These are phyloP conservation scores for Oreonectes daqikongensis DNA, from an alignment of 2,797 vertebrate genomes.

Conservation along the genomic window DNA sequence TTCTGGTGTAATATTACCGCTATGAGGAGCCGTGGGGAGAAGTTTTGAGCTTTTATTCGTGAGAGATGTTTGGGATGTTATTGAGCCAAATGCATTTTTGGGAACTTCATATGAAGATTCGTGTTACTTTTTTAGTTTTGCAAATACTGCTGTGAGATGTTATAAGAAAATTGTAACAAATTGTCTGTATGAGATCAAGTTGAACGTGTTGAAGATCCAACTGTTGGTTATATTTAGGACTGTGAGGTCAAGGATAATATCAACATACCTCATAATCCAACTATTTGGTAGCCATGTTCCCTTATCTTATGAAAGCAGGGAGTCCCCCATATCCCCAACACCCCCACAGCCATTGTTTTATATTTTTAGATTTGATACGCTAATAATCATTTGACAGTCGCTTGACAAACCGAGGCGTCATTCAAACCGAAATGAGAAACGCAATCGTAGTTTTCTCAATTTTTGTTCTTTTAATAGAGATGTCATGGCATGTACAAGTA, in stretches of 20 bases:
- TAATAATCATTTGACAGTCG: slow-evolving; percentile 58
- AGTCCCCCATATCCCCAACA: slow-evolving; percentile 62
- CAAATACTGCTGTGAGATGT: too few relatives aligned
- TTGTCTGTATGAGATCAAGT: too few relatives aligned
- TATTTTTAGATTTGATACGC: slow-evolving; percentile 62
- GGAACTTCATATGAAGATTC: neutral
- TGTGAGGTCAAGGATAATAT: slow-evolving; percentile 38
- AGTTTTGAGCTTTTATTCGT: neutral
- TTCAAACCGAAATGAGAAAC: slow-evolving; percentile 14
- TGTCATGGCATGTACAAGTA: neutral
- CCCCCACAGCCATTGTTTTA: slow-evolving; percentile 57
- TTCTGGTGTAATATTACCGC: neutral
- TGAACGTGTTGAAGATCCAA: slow-evolving; percentile 48
- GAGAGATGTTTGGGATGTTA: neutral
- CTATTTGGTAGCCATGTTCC: slow-evolving; percentile 34
- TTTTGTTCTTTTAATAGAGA: neutral
- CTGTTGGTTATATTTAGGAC: slow-evolving; percentile 70
- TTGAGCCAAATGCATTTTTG: neutral
- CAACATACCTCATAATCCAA: slow-evolving; percentile 8
- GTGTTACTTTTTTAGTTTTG: neutral
- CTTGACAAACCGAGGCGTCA: slow-evolving; percentile 54
- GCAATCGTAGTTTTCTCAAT: neutral
- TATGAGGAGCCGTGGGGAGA: neutral
- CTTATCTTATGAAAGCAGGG: slow-evolving; percentile 62
- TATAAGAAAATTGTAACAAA: too few relatives aligned